These are phyloP conservation scores for Cacatua alba DNA, from an alignment of 2,113 vertebrate species.

Conservation along the genomic window DNA sequence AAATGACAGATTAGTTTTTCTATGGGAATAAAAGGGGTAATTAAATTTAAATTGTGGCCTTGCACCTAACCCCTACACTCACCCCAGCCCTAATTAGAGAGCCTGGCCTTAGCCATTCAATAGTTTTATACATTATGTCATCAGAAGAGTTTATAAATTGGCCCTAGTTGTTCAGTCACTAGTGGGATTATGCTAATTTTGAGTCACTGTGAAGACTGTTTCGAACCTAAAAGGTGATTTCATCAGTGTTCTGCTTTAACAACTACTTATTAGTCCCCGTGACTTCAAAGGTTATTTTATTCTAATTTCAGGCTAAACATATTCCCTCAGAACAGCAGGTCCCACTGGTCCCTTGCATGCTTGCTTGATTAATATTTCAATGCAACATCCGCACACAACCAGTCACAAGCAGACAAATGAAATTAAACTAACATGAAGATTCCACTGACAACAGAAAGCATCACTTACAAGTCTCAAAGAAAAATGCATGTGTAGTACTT, in stretches of 20 bases:
- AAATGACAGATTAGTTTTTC: not conserved
- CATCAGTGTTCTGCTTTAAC: not conserved
- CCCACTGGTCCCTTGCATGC: not conserved
- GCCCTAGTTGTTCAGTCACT: not conserved
- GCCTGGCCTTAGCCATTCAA: not conserved
- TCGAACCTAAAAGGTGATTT: not conserved
- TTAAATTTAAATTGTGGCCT: slow-evolving; percentile 18
- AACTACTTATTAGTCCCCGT: not conserved
- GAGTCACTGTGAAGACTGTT: not conserved
- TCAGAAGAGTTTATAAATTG: not conserved
- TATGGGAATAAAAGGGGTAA: not conserved
- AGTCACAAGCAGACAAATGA: not conserved
- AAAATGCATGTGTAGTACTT: slow-evolving; percentile 13
- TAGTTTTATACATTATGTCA: not conserved
- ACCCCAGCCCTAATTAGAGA: not conserved
- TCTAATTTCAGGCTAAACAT: not conserved
- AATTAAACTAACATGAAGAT: not conserved
- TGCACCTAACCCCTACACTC: not conserved
- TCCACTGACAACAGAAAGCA: not conserved
- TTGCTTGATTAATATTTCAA: not conserved
- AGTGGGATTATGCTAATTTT: not conserved
- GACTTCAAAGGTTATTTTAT: slow-evolving; percentile 8
- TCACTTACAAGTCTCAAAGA: not conserved
- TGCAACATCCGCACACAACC: not conserved
- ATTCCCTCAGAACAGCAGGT: not conserved